Evolutionary conservation across 2,888 invertebrate species (phyloP).

Genomic region (Parapristionchus giblindavisi): DNA sequence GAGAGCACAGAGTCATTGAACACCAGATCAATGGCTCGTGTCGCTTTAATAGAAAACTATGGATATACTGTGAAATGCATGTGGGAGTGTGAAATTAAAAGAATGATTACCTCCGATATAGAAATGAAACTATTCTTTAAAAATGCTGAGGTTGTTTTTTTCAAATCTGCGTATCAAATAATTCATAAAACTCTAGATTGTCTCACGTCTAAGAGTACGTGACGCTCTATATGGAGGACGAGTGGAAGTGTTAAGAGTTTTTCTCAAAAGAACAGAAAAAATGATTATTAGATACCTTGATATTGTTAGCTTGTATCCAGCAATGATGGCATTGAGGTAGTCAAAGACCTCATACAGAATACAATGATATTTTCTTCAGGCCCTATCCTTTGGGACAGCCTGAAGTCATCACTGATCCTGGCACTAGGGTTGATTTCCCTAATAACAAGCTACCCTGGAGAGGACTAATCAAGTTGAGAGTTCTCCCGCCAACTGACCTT

Average conservation of each 20-base stretch:
- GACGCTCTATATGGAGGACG: constrained; percentile 14
- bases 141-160: background rate
- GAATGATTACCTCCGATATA: background rate
- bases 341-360: background rate
- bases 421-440: background rate
- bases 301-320: background rate
- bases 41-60: background rate
- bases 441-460: background rate
- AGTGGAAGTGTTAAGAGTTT: background rate
- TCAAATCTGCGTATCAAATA: background rate
- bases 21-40: background rate
- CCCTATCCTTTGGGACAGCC: background rate
- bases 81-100: background rate
- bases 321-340: background rate
- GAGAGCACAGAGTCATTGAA: background rate
- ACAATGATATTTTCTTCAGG: background rate
- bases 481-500: background rate
- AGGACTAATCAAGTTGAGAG: background rate
- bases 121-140: background rate
- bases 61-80: background rate
- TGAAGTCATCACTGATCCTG: background rate
- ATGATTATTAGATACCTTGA: background rate
- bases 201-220: background rate
- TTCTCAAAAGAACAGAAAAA: background rate
- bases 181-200: background rate